Percentiles rank a stretch among this genome's conserved stretches.
phyloP scores from a whole-genome alignment of 1,140 invertebrate species.

The Ooceraea biroi region DNA sequence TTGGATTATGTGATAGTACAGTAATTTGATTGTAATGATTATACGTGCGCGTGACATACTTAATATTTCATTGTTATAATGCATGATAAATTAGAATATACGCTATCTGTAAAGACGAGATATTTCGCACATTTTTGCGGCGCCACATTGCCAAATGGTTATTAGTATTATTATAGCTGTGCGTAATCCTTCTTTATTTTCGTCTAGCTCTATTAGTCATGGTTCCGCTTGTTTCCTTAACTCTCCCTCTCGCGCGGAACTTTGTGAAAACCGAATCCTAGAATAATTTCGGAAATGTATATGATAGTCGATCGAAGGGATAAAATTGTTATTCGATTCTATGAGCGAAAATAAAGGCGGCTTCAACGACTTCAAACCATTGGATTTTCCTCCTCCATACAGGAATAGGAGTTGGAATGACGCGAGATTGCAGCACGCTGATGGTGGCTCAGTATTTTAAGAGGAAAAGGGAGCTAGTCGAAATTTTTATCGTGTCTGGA shows the following conservation, averaged over 20 bases:
- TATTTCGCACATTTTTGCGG: neutral
- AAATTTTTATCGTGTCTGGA: slow-evolving; percentile 94
- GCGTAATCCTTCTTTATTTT: slow-evolving; percentile 14
- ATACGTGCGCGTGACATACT: no score
- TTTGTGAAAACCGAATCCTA: neutral
- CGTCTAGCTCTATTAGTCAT: slow-evolving; percentile 5
- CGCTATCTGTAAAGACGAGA: neutral
- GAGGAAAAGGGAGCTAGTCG: slow-evolving; percentile 92
- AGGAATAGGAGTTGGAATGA: slow-evolving; percentile 94
- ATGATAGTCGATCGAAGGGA: neutral
- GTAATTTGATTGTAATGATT: no score
- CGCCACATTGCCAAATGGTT: neutral
- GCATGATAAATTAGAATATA: neutral
- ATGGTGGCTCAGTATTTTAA: slow-evolving; percentile 98
- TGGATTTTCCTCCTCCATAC: slow-evolving; percentile 77
- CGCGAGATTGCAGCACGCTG: slow-evolving; percentile 93
- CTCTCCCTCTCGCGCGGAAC: neutral
- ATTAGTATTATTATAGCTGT: slow-evolving; percentile 11
- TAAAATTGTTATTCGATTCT: slow-evolving; percentile 24
- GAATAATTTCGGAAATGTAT: slow-evolving; percentile 12
- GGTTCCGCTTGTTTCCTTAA: slow-evolving; percentile 14
- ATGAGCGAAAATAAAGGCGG: neutral
- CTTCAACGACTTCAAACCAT: neutral
- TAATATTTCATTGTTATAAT: no score
- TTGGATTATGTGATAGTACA: no score